Base-by-base conservation (phyloP, 2,888 invertebrate genomes). In the Sesamia inferens region DNA sequence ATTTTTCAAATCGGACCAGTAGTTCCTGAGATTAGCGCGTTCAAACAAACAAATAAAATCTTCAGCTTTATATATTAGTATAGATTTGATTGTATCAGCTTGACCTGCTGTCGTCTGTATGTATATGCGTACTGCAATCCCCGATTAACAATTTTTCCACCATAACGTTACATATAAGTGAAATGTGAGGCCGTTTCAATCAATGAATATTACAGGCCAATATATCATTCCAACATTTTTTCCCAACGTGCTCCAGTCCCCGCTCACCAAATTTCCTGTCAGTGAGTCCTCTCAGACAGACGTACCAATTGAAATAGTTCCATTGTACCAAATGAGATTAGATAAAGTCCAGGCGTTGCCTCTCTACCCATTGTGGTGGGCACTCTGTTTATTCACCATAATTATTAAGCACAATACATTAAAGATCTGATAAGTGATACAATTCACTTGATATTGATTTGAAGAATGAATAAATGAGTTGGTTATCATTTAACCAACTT, bases 261-360 rank as follows among this genome's bases (percentile, higher is more conserved):
- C 8, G 68, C 44, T 78, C 0, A 14, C 19, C 31, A 39, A 57
- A 57, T 10, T 48, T 57, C 11, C 8, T 0, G 24, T 4, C 70
- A 14, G 42, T 83, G 66, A 69, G 75, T 78, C 74, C 13, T 2
- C 0, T 19, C 62, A 78, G 81, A 71, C 67, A 72, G 76, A 81
- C 68, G 74, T 71, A 82, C 86, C 31, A 86, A 89, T 89, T 89
- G 88, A 85, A 90, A 88, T 87, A 81, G 83, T 79, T 79, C 84
- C 76, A 85, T 88, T 88, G 85, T 85, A 76, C 83, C 78, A 84
- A 80, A 90, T 87, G 85, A 89, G 90, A 90, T 87, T 78, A 88
- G 85, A 85, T 86, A 76, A 83, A 86, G 83, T 76, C 57, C 59
- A 71, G 67, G 74, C 79, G 68, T 68, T 69, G 67, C 66, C 79